Percentiles rank a stretch among this genome's conserved stretches.
These are phyloP conservation scores for Parelbella ahira DNA, from an alignment of 2,888 invertebrate genomes.

Conservation along the genomic window DNA sequence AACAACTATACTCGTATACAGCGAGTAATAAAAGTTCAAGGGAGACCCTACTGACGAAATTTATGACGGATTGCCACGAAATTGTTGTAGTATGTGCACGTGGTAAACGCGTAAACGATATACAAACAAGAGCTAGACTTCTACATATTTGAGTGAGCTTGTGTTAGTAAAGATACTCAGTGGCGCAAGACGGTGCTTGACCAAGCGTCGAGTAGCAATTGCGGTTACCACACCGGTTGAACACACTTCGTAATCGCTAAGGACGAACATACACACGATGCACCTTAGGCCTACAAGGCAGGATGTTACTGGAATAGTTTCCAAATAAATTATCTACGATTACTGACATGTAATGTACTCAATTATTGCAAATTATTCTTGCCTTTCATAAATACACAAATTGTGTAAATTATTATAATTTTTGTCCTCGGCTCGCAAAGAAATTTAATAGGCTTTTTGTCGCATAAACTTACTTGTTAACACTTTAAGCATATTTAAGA, in stretches of 20 bases:
- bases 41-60: background rate
- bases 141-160: slow-evolving; percentile 21
- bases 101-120: slow-evolving; percentile 9
- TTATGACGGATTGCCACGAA: background rate
- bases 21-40: background rate
- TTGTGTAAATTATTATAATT: too few species aligned
- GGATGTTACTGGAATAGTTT: too few species aligned
- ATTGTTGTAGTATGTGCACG: background rate
- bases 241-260: slow-evolving; percentile 30
- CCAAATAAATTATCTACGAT: too few species aligned
- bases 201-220: slow-evolving; percentile 28
- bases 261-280: slow-evolving; percentile 9
- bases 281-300: too few species aligned
- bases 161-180: slow-evolving; percentile 27
- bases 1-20: too few species aligned
- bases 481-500: too few species aligned
- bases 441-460: too few species aligned
- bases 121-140: slow-evolving; percentile 14
- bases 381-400: too few species aligned
- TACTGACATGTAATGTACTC: too few species aligned
- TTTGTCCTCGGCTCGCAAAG: too few species aligned
- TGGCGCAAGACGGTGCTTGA: slow-evolving; percentile 33
- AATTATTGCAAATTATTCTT: too few species aligned
- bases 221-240: slow-evolving; percentile 30
- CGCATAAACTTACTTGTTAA: too few species aligned